These are phyloP conservation scores for Varroa destructor DNA, from an alignment of 1,140 invertebrate species.

Conservation along the genomic window DNA sequence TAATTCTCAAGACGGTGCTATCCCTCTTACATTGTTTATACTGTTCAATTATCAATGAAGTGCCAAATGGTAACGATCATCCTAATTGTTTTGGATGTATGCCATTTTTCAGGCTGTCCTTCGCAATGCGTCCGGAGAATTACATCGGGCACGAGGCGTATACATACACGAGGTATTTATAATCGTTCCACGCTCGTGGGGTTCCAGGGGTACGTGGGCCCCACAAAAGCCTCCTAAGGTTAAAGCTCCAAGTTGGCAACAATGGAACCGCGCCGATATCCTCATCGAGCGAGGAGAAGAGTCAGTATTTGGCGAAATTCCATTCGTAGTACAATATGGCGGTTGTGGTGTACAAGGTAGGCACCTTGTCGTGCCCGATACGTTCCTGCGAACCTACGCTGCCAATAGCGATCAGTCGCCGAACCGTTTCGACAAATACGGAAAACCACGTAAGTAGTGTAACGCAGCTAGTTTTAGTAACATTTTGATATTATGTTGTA, in stretches of 20 bases:
- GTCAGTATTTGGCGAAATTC: slow-evolving; percentile 42
- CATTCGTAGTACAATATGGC: slow-evolving; percentile 49
- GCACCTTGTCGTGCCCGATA: slow-evolving; percentile 47
- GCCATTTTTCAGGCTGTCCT: slow-evolving; percentile 13
- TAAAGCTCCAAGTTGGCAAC: slow-evolving; percentile 2
- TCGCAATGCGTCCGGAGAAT: not conserved
- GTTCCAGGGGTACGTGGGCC: not conserved
- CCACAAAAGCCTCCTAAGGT: not conserved
- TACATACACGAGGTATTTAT: slow-evolving; percentile 12
- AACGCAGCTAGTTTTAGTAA: slow-evolving; percentile 1
- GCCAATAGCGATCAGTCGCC: not conserved
- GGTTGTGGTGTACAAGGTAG: slow-evolving; percentile 49
- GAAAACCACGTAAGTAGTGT: slow-evolving; percentile 1
- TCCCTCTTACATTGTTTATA: too few species aligned
- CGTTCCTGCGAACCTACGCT: slow-evolving; percentile 35
- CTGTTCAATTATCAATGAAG: too few species aligned
- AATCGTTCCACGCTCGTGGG: slow-evolving; percentile 9
- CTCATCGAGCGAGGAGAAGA: slow-evolving; percentile 15
- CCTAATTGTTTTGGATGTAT: too few species aligned
- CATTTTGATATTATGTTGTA: not conserved
- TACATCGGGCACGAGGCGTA: slow-evolving; percentile 9
- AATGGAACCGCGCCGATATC: not conserved
- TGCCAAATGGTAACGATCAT: too few species aligned
- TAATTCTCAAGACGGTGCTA: too few species aligned
- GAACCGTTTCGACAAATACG: slow-evolving; percentile 29